These are phyloP conservation scores for Athene cunicularia DNA, from an alignment of 2,113 vertebrate genomes.

Conservation along the genomic window DNA sequence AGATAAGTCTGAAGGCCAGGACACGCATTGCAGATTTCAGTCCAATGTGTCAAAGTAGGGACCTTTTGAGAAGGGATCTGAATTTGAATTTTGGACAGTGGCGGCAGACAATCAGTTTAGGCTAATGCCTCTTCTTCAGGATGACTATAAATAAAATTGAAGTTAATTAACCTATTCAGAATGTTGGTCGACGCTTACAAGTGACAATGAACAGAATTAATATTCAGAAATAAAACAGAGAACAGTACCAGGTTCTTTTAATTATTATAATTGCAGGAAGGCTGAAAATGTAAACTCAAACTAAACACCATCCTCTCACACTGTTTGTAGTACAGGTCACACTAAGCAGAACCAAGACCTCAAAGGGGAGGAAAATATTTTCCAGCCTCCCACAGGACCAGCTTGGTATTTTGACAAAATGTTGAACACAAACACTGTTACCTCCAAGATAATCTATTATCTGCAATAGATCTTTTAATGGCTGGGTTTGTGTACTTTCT, in stretches of 20 bases:
- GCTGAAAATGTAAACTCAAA: slow-evolving; percentile 20
- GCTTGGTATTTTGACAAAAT: slow-evolving; percentile 42
- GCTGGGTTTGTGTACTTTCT: slow-evolving; percentile 16
- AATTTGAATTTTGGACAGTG: neutral
- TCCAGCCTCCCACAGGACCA: neutral
- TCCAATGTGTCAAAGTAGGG: neutral
- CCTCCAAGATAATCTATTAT: slow-evolving; percentile 28
- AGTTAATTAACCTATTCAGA: neutral
- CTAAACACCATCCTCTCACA: neutral
- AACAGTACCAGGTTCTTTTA: neutral
- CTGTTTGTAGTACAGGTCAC: neutral
- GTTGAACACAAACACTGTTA: slow-evolving; percentile 26
- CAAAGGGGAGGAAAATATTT: slow-evolving; percentile 34
- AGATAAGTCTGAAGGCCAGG: neutral
- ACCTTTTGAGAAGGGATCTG: neutral
- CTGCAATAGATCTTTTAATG: slow-evolving; percentile 52
- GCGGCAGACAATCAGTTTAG: neutral
- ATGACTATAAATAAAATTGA: neutral
- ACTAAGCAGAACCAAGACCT: neutral
- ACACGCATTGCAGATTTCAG: neutral
- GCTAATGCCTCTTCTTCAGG: neutral
- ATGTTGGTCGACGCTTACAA: neutral
- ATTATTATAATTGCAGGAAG: slow-evolving; percentile 35
- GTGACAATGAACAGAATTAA: neutral
- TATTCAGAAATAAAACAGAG: slow-evolving; percentile 14